phyloP scores from a whole-genome alignment of 2,888 invertebrate genomes.

The Rhamphomyia laevipes region DNA sequence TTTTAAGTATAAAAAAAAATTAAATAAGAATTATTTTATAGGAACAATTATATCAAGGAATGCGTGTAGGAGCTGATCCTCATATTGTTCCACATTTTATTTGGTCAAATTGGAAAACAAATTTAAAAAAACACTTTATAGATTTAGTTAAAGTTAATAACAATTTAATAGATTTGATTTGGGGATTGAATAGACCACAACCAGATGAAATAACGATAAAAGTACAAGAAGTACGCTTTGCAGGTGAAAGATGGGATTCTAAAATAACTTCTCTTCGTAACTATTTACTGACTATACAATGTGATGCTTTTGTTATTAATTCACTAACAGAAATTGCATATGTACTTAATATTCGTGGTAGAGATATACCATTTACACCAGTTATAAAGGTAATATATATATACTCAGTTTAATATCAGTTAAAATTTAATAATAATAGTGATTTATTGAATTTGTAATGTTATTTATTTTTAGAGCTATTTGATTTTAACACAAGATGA shows the following conservation, averaged over 20 bases:
- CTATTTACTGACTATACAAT: slow-evolving; percentile 48
- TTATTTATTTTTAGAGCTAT: slow-evolving; percentile 46
- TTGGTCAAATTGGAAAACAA: slow-evolving; percentile 51
- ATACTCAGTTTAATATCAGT: neutral
- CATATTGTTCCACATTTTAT: slow-evolving; percentile 53
- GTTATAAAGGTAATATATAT: slow-evolving; percentile 48
- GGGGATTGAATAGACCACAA: slow-evolving; percentile 53
- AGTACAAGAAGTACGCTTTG: slow-evolving; percentile 46
- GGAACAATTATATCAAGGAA: slow-evolving; percentile 32
- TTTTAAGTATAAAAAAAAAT: neutral
- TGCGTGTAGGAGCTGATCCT: slow-evolving; percentile 63
- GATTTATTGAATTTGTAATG: neutral
- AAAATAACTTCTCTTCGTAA: slow-evolving; percentile 58
- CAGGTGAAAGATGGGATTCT: slow-evolving; percentile 57
- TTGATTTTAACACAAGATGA: slow-evolving; percentile 52
- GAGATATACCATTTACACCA: slow-evolving; percentile 71
- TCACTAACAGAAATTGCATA: slow-evolving; percentile 82
- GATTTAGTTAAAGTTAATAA: slow-evolving; percentile 31
- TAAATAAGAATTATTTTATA: slow-evolving; percentile 8
- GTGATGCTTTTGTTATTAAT: slow-evolving; percentile 71
- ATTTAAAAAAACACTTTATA: slow-evolving; percentile 34
- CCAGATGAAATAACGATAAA: slow-evolving; percentile 42
- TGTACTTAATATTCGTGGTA: slow-evolving; percentile 77
- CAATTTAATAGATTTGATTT: slow-evolving; percentile 68
- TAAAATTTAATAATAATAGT: neutral